These are phyloP conservation scores for Gnathonemus longibarbis DNA, from an alignment of 2,113 vertebrate genomes.

Conservation along the genomic window DNA sequence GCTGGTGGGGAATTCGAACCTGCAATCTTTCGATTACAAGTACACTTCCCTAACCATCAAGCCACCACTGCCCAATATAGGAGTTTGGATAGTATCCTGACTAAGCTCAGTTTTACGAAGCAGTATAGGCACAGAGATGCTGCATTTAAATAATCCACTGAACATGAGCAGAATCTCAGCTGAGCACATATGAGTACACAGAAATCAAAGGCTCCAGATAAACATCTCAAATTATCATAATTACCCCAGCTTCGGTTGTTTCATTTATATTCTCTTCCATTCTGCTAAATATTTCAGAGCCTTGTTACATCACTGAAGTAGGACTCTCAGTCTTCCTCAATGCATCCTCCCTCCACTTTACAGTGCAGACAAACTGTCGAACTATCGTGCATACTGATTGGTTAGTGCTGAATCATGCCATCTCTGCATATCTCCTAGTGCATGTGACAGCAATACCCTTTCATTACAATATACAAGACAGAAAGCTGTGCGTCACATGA, in stretches of 20 bases:
- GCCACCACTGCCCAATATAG: background rate
- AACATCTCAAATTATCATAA: background rate
- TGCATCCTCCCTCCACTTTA: background rate
- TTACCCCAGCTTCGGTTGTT: background rate
- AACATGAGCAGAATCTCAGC: background rate
- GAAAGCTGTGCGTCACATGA: conserved; percentile 36
- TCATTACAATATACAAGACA: conserved; percentile 42
- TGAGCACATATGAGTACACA: background rate
- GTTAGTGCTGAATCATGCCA: background rate
- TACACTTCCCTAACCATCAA: too few species aligned
- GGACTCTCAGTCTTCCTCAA: background rate
- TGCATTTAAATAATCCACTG: background rate
- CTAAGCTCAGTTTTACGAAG: background rate
- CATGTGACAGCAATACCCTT: background rate
- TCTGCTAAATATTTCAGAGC: background rate
- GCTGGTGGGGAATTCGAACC: too few species aligned
- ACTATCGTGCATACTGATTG: background rate
- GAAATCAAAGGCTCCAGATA: background rate
- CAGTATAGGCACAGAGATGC: background rate
- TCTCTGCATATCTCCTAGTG: background rate
- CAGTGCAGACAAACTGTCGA: background rate
- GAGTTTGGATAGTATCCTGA: background rate
- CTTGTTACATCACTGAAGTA: background rate
- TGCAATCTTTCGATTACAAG: too few species aligned
- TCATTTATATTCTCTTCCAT: background rate